Evolutionary conservation across 2,888 invertebrate genomes (phyloP).

Genomic region (Harmothoe impar): DNA sequence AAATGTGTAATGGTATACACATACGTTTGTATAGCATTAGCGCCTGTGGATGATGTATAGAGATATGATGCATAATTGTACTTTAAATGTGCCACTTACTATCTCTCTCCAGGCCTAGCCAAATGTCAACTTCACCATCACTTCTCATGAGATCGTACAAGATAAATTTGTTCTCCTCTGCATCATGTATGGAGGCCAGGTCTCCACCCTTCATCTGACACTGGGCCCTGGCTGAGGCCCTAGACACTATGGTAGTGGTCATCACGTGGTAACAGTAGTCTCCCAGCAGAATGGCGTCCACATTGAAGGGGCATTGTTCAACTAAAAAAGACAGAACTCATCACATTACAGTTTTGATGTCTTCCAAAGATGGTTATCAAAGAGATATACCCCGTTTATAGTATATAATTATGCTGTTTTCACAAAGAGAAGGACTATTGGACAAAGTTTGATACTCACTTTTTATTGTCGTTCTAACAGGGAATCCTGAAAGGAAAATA

Average conservation of each 20-base stretch:
- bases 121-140: neutral
- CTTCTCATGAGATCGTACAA: conserved; percentile 13
- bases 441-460: neutral
- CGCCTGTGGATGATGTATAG: too few relatives aligned
- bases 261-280: conserved; percentile 40
- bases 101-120: conserved; percentile 3
- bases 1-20: too few relatives aligned
- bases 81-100: too few relatives aligned
- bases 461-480: neutral
- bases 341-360: too few relatives aligned
- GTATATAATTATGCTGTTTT: too few relatives aligned
- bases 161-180: neutral
- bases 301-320: neutral
- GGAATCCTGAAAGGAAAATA: neutral
- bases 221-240: conserved; percentile 25
- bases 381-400: too few relatives aligned
- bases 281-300: neutral
- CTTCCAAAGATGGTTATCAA: too few relatives aligned
- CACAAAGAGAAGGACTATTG: neutral
- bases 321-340: neutral
- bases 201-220: conserved; percentile 9
- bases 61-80: too few relatives aligned
- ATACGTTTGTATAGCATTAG: too few relatives aligned
- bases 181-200: conserved; percentile 11
- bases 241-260: neutral